Conservation (phyloP, 2,888 invertebrate genomes). For the Plebejus argus region DNA sequence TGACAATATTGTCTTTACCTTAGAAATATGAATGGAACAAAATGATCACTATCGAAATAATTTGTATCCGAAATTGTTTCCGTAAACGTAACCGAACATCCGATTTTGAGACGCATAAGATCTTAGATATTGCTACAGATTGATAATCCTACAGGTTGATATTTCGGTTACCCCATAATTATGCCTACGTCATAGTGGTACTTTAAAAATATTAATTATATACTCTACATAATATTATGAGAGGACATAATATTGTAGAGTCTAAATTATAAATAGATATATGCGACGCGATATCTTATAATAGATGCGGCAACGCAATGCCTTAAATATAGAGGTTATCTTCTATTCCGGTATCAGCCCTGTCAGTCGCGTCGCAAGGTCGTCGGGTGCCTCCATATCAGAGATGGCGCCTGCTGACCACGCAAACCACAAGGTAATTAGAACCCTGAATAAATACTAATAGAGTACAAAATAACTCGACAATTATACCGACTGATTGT, state of each 20-base stretch:
- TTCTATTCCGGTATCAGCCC: conserved; percentile 45
- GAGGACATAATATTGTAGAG: neutral
- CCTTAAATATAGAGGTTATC: conserved; percentile 27
- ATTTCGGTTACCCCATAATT: too few relatives aligned
- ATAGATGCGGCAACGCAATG: neutral
- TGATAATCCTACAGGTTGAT: too few relatives aligned
- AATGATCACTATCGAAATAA: too few relatives aligned
- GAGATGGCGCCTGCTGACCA: conserved; percentile 56
- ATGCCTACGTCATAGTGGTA: too few relatives aligned
- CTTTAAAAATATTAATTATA: too few relatives aligned
- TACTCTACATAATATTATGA: too few relatives aligned
- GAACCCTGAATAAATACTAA: conserved; percentile 51
- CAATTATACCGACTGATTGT: conserved; percentile 46
- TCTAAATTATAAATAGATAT: neutral
- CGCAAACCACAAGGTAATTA: conserved; percentile 50
- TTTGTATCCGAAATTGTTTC: too few relatives aligned
- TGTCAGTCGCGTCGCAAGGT: conserved; percentile 65
- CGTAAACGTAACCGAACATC: too few relatives aligned
- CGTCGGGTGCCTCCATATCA: conserved; percentile 70
- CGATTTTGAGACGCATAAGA: too few relatives aligned
- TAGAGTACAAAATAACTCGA: conserved; percentile 52
- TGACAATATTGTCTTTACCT: too few relatives aligned
- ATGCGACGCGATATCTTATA: neutral
- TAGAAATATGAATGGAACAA: too few relatives aligned
- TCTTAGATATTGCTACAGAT: too few relatives aligned